phyloP scores from a whole-genome alignment of 2,888 invertebrate genomes.

The Julus scanicus region DNA sequence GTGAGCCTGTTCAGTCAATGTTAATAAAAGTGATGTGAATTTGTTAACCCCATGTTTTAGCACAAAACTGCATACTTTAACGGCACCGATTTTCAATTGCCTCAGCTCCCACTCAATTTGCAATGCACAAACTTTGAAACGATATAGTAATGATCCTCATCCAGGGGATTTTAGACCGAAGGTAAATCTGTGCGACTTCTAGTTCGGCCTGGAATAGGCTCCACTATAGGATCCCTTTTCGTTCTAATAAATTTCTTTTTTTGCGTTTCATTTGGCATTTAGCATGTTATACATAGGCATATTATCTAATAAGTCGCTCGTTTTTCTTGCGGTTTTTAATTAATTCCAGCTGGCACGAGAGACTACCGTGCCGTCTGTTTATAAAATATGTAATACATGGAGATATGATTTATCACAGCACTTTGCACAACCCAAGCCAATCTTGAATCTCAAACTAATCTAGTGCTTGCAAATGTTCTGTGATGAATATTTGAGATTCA shows the following conservation, averaged over 20 bases:
- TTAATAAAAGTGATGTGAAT: neutral
- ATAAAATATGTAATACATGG: constrained; percentile 24
- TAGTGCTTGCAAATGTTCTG: constrained; percentile 17
- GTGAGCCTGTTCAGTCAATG: constrained; percentile 26
- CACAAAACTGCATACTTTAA: neutral
- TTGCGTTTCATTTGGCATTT: neutral
- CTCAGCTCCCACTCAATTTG: constrained; percentile 32
- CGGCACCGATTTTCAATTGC: constrained; percentile 9
- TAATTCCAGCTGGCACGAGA: neutral
- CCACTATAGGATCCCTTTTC: constrained; percentile 6
- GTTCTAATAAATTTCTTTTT: constrained; percentile 33
- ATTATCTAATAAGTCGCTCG: constrained; percentile 19
- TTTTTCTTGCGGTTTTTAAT: neutral
- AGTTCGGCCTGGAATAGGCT: constrained; percentile 2
- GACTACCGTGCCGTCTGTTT: neutral
- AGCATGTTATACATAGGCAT: constrained; percentile 5
- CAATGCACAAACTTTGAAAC: neutral
- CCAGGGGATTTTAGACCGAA: neutral
- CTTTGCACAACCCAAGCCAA: constrained; percentile 31
- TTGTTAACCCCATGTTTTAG: constrained; percentile 15
- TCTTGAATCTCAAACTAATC: constrained; percentile 13
- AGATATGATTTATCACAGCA: constrained; percentile 37
- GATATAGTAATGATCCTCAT: neutral
- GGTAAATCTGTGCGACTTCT: neutral
- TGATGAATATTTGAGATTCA: constrained; percentile 43